These are phyloP conservation scores for Plecturocebus donacophilus DNA, from an alignment of 2,113 vertebrate species.

Conservation along the genomic window DNA sequence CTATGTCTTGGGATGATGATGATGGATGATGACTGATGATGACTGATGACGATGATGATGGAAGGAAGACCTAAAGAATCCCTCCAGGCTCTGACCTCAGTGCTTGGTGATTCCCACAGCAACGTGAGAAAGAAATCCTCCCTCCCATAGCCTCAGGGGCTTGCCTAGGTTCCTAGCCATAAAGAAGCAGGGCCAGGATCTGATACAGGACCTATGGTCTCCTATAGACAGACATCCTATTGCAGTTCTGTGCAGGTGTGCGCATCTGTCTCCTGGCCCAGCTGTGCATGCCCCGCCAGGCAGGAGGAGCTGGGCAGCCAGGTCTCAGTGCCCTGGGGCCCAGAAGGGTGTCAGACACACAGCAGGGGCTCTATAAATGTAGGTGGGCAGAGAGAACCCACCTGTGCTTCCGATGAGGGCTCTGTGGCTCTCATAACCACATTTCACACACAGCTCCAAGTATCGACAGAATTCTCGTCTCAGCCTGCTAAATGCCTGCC, in stretches of 20 bases:
- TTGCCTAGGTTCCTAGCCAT: not conserved
- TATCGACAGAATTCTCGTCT: constrained; percentile 56
- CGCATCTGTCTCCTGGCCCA: rapidly evolving
- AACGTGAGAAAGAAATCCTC: not conserved
- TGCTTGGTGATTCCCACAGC: not conserved
- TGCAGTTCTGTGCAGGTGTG: rapidly evolving
- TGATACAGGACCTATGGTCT: not conserved
- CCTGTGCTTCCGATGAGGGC: not conserved
- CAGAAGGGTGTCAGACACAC: not conserved
- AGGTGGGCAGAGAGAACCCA: not conserved
- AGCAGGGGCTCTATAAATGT: not conserved
- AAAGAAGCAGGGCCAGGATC: not conserved
- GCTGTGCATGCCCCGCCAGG: not conserved
- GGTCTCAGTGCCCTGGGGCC: too few relatives aligned
- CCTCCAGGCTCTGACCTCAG: not conserved
- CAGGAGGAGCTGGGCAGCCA: not conserved
- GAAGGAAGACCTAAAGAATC: not conserved
- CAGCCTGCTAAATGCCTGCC: constrained; percentile 62
- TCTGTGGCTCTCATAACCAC: not conserved
- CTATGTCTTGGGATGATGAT: not conserved
- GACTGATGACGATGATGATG: too few relatives aligned
- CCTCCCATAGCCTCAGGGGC: not conserved
- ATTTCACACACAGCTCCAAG: constrained; percentile 18
- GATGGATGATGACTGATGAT: not conserved
- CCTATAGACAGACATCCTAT: rapidly evolving